phyloP scores from a whole-genome alignment of 2,888 invertebrate species.

The Caenorhabditis wallacei region DNA sequence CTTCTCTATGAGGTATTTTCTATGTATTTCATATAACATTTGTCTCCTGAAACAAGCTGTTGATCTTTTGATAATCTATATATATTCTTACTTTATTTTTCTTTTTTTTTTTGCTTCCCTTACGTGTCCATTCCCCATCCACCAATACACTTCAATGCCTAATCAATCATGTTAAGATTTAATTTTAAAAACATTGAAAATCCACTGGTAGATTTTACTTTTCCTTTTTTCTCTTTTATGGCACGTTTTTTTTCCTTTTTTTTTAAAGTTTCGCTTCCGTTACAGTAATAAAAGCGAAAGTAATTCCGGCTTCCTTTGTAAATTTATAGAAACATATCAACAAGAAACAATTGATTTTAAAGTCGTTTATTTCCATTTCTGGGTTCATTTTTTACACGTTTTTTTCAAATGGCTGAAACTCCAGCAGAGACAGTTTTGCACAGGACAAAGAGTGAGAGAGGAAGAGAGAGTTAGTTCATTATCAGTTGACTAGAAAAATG shows the following conservation, averaged over 20 bases:
- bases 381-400: constrained; percentile 42
- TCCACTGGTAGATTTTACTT: constrained; percentile 33
- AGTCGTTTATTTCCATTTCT: constrained; percentile 19
- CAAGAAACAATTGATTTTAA: no score
- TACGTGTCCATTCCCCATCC: constrained; percentile 53
- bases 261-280: not conserved
- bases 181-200: constrained; percentile 16
- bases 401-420: constrained; percentile 14
- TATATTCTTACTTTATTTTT: constrained; percentile 11
- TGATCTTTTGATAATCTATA: constrained; percentile 37
- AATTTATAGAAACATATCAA: no score
- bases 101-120: constrained; percentile 19
- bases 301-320: no score
- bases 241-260: constrained; percentile 27
- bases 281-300: no score
- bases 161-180: constrained; percentile 10
- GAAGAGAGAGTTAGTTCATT: constrained; percentile 23
- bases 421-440: constrained; percentile 36
- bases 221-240: constrained; percentile 28
- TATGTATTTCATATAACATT: constrained; percentile 33
- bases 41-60: constrained; percentile 38
- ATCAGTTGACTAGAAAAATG: constrained; percentile 61
- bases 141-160: constrained; percentile 7
- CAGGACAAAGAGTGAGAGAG: constrained; percentile 25
- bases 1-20: constrained; percentile 22